A percentile compares a stretch with the other conserved stretches of the same genome.
Conservation (phyloP, 2,888 invertebrate genomes). For the Tribolium freemani region DNA sequence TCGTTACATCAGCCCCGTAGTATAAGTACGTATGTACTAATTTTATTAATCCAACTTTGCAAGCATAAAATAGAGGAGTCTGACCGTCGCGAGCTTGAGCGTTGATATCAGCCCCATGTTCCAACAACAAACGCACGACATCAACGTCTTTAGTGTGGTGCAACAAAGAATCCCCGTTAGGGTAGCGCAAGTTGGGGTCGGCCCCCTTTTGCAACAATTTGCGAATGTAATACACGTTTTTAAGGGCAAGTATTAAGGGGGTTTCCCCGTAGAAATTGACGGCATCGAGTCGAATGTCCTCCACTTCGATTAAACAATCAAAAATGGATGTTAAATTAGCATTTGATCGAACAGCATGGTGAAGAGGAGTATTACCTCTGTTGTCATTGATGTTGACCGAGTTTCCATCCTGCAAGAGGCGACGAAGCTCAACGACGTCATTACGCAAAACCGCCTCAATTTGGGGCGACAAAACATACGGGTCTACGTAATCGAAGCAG, state of each 20-base stretch:
- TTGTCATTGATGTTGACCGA: constrained; percentile 13
- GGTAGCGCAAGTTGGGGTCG: neutral
- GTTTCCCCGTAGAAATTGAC: neutral
- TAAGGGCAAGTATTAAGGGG: neutral
- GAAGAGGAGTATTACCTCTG: constrained; percentile 1
- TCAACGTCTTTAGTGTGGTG: neutral
- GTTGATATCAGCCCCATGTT: constrained; percentile 5
- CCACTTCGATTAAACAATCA: constrained; percentile 1
- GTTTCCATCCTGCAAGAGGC: neutral
- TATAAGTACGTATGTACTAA: neutral
- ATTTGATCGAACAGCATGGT: neutral
- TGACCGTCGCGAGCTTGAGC: neutral
- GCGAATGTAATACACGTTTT: neutral
- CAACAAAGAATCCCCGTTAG: neutral
- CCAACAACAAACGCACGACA: neutral
- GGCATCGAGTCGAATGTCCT: constrained; percentile 7
- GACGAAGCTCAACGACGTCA: neutral
- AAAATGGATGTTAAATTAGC: neutral
- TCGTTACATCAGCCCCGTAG: constrained; percentile 5
- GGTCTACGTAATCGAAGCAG: neutral
- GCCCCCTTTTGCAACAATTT: constrained; percentile 2
- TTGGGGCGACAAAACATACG: neutral
- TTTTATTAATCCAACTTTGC: neutral
- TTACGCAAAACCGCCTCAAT: neutral
- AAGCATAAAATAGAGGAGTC: constrained; percentile 4